Percentiles rank a stretch among this genome's conserved stretches.
These are phyloP conservation scores for Trinorchestia longiramus DNA, from an alignment of 1,140 invertebrate genomes.

Conservation along the genomic window DNA sequence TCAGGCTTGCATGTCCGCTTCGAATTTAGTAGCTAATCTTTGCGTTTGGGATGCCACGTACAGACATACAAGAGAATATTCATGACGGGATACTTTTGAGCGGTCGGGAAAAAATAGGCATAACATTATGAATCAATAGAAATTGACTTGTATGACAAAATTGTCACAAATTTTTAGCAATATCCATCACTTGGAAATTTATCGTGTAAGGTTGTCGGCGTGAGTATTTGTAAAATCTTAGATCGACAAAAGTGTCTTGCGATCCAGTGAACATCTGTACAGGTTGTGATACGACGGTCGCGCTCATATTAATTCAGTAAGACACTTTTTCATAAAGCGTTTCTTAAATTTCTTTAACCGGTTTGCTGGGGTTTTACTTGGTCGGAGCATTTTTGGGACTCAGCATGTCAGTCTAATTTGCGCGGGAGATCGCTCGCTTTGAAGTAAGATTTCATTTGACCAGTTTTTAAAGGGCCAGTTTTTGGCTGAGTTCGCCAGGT, in stretches of 20 bases:
- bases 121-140: neutral
- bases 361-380: neutral
- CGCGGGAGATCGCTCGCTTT: conserved; percentile 35
- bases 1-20: neutral
- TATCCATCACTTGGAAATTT: neutral
- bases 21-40: neutral
- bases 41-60: neutral
- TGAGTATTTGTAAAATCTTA: neutral
- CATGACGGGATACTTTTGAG: neutral
- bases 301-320: neutral
- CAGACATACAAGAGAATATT: neutral
- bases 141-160: neutral
- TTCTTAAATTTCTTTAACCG: neutral
- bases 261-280: neutral
- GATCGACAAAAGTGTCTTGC: neutral
- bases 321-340: neutral
- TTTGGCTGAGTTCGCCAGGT: neutral
- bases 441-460: conserved; percentile 51
- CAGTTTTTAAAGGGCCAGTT: conserved; percentile 10
- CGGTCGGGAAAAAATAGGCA: neutral
- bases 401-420: conserved; percentile 11
- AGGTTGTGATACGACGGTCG: neutral
- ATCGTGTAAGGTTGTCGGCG: neutral
- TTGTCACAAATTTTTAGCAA: neutral
- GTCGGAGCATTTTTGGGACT: neutral